phyloP scores from a whole-genome alignment of 53 echinoderm and acorn worm species.

The Mesocentrotus franciscanus region DNA sequence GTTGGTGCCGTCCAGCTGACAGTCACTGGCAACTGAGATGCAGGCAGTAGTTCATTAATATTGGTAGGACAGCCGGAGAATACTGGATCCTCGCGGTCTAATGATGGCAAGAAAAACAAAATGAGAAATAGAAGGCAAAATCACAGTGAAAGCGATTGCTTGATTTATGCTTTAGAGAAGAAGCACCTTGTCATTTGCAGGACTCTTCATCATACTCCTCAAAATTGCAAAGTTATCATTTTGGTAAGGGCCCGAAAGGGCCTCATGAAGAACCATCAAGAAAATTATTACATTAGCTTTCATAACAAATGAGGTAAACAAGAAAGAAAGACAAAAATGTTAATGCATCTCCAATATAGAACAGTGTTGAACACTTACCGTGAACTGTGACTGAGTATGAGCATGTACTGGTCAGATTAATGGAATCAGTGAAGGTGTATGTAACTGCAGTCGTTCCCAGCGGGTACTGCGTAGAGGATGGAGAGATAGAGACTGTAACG shows the following conservation, averaged over 20 bases:
- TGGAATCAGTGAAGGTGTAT: constrained; percentile 71
- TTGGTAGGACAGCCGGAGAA: constrained; percentile 58
- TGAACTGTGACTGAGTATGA: constrained; percentile 69
- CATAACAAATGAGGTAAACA: neutral
- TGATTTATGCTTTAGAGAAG: neutral
- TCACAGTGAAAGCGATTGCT: neutral
- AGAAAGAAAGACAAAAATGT: no score
- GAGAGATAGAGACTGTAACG: constrained; percentile 55
- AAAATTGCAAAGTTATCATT: neutral
- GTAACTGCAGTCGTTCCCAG: constrained; percentile 63
- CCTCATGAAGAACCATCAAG: no score
- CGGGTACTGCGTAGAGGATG: constrained; percentile 8
- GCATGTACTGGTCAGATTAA: constrained; percentile 65
- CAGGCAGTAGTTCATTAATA: constrained; percentile 4
- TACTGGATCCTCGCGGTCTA: constrained; percentile 63
- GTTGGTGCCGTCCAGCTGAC: constrained; percentile 71
- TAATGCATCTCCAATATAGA: no score
- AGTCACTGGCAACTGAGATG: constrained; percentile 40
- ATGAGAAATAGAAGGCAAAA: neutral
- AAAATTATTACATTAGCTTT: neutral
- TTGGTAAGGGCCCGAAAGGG: neutral
- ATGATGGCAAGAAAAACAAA: neutral
- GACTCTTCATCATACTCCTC: neutral
- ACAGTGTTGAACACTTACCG: constrained; percentile 42
- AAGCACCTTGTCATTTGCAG: neutral